Percentiles rank a stretch among this genome's conserved stretches.
phyloP scores from a whole-genome alignment of 2,888 invertebrate species.

The Amphiduros pacificus region DNA sequence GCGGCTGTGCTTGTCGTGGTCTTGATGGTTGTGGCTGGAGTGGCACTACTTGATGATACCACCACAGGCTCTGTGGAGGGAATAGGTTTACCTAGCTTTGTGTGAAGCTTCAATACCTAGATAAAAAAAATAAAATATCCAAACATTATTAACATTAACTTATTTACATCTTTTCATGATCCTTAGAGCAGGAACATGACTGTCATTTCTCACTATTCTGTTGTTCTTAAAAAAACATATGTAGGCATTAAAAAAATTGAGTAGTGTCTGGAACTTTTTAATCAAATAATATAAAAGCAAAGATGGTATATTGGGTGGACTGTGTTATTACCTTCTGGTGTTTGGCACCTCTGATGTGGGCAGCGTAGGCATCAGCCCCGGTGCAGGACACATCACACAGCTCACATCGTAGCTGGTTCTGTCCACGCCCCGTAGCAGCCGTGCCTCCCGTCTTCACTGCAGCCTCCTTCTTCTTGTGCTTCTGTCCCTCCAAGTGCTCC shows the following conservation, averaged over 20 bases:
- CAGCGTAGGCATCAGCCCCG: slow-evolving; percentile 96
- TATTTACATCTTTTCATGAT: too few relatives aligned
- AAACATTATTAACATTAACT: not conserved
- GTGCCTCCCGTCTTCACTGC: slow-evolving; percentile 68
- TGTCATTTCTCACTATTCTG: too few relatives aligned
- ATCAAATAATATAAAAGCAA: too few relatives aligned
- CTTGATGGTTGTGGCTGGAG: slow-evolving; percentile 30
- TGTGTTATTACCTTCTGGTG: slow-evolving; percentile 80
- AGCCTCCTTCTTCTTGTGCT: slow-evolving; percentile 98
- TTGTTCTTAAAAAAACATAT: too few relatives aligned
- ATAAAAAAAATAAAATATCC: slow-evolving; percentile 12
- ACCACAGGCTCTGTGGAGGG: slow-evolving; percentile 94
- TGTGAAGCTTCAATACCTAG: slow-evolving; percentile 84
- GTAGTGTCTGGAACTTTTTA: too few relatives aligned
- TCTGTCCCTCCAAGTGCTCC: slow-evolving; percentile 97
- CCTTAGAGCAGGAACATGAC: too few relatives aligned
- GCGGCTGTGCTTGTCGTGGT: slow-evolving; percentile 29
- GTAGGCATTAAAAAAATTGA: too few relatives aligned
- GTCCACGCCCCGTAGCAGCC: slow-evolving; percentile 57
- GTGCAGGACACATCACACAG: slow-evolving; percentile 98
- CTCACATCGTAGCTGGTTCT: slow-evolving; percentile 84
- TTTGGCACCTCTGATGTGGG: slow-evolving; percentile 95
- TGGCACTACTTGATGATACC: slow-evolving; percentile 58
- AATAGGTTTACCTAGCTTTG: slow-evolving; percentile 95
- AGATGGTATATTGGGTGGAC: not conserved